Conservation (phyloP, 1,140 invertebrate genomes). For the Tetragonula clypearis region DNA sequence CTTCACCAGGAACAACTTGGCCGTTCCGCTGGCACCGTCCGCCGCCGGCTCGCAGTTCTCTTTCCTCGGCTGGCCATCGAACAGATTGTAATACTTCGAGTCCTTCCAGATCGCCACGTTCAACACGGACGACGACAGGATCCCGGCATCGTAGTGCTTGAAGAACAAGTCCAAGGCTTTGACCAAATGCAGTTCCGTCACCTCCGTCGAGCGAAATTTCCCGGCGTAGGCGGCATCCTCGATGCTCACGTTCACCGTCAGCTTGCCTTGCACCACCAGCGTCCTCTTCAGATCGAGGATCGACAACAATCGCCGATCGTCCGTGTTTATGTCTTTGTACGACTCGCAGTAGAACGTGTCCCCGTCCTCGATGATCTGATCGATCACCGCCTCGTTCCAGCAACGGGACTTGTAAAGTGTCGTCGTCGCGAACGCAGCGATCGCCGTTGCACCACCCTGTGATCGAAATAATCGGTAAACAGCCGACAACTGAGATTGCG, state of each 20-base stretch:
- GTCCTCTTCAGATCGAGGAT: conserved; percentile 68
- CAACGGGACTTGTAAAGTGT: conserved; percentile 67
- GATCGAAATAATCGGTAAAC: conserved; percentile 20
- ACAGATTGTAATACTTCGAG: conserved; percentile 70
- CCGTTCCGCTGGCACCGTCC: conserved; percentile 52
- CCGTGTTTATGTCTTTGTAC: conserved; percentile 65
- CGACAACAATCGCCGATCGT: conserved; percentile 64
- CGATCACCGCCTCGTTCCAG: conserved; percentile 75
- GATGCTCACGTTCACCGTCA: conserved; percentile 68
- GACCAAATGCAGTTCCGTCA: conserved; percentile 69
- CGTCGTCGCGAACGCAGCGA: conserved; percentile 76
- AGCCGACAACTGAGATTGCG: not conserved
- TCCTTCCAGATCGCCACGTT: conserved; percentile 76
- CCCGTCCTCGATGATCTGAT: conserved; percentile 77
- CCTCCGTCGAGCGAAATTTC: conserved; percentile 71
- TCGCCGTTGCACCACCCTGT: conserved; percentile 73
- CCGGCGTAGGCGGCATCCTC: conserved; percentile 72
- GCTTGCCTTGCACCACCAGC: conserved; percentile 66
- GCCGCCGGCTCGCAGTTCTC: conserved; percentile 59
- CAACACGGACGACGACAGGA: conserved; percentile 71
- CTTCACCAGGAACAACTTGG: conserved; percentile 72
- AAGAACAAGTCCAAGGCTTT: conserved; percentile 77
- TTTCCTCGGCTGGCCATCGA: conserved; percentile 75
- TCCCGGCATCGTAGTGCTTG: conserved; percentile 62
- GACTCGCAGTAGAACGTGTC: conserved; percentile 76